Base-by-base conservation (phyloP, 2,888 invertebrate species). In the Andrena camellia region DNA sequence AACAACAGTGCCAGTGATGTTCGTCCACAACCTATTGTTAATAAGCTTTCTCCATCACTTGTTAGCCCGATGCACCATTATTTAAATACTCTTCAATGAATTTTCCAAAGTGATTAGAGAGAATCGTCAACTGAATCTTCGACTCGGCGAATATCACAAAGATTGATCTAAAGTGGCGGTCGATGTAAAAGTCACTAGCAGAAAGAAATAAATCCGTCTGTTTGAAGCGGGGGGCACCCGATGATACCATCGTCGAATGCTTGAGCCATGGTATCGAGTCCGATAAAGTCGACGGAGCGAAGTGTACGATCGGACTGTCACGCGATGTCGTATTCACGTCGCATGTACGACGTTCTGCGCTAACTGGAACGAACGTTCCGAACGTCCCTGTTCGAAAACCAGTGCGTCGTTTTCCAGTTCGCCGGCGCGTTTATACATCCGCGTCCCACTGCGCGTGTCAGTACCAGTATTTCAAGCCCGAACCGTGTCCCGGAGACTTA, bases 241-340 rank as follows among this genome's bases (percentile, higher is more conserved):
- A 76, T 77, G 85, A 87, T 86, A 85, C 59, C 74, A 84, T 87
- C 84, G 66, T 78, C 85, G 78, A 59, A 81, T 73, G 64, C 80
- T 72, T 62, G 42, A 69, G 71, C 76, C 74, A 75, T 73, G 78
- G 83, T 84, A 87, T 87, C 85, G 78, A 69, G 77, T 82, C 83
- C 87, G 85, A 87, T 87, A 87, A 87, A 87, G 85, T 78, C 81
- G 85, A 76, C 87, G 85, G 76, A 83, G 81, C 83, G 81, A 73
- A 81, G 85, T 76, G 81, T 88, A 86, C 88, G 84, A 85, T 86
- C 54, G 62, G 79, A 73, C 87, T 86, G 88, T 88, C 88, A 86
- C 86, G 87, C 88, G 81, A 88, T 84, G 85, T 86, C 88, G 88
- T 81, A 88, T 87, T 85, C 84, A 83, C 72, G 86, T 86, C 86